phyloP scores from a whole-genome alignment of 2,113 vertebrate species.

The Herpailurus yagouaroundi region DNA sequence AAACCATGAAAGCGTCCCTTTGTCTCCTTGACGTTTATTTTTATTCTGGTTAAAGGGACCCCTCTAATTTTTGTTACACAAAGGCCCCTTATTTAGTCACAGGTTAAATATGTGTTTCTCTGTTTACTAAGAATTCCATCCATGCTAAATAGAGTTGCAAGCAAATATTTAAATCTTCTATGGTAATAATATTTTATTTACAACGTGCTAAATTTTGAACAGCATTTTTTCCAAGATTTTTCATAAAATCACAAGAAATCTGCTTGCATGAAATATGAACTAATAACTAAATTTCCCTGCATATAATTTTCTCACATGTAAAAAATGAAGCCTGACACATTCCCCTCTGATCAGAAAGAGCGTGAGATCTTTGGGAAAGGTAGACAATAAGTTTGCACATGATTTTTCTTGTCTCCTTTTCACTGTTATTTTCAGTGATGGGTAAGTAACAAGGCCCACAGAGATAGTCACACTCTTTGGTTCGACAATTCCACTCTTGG shows the following conservation, averaged over 20 bases:
- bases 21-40: slow-evolving; percentile 82
- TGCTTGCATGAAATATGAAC: not conserved
- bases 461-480: slow-evolving; percentile 27
- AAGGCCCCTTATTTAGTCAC: slow-evolving; percentile 65
- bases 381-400: not conserved
- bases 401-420: slow-evolving; percentile 33
- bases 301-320: slow-evolving; percentile 1
- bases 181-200: slow-evolving; percentile 43
- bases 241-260: not conserved
- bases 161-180: slow-evolving; percentile 66
- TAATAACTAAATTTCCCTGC: slow-evolving; percentile 13
- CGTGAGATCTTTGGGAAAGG: slow-evolving; percentile 17
- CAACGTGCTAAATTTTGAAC: not conserved
- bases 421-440: slow-evolving; percentile 37
- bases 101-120: slow-evolving; percentile 69
- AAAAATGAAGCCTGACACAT: not conserved
- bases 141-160: not conserved
- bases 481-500: not conserved
- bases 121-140: slow-evolving; percentile 77
- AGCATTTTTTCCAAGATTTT: not conserved
- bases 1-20: slow-evolving; percentile 82
- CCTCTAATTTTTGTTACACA: slow-evolving; percentile 74
- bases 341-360: not conserved
- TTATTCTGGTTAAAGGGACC: slow-evolving; percentile 73
- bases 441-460: not conserved